Conservation (phyloP, 2,113 vertebrate genomes). For the Serilophus lunatus region DNA sequence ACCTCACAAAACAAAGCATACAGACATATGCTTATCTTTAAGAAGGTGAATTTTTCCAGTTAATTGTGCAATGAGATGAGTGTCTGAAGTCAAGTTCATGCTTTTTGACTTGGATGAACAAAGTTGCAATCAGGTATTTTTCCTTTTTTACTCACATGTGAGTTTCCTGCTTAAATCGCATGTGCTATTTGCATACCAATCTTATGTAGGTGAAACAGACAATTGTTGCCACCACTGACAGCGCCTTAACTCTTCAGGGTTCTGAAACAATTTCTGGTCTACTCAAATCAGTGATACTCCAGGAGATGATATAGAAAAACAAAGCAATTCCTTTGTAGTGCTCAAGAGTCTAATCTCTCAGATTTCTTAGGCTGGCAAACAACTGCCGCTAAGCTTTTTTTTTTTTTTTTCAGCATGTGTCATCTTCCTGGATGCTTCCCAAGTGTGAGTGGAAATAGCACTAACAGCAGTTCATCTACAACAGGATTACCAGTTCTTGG, state of each 20-base stretch:
- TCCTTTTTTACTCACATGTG: not conserved
- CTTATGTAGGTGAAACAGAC: not conserved
- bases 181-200: fast-evolving
- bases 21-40: not conserved
- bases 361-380: not conserved
- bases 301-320: not conserved
- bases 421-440: not conserved
- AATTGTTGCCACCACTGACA: not conserved
- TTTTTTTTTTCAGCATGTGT: not conserved
- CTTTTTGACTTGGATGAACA: not conserved
- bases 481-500: not conserved
- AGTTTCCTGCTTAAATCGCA: not conserved
- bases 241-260: not conserved
- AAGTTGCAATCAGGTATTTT: not conserved
- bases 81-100: not conserved
- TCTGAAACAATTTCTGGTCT: not conserved
- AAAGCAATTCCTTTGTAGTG: not conserved
- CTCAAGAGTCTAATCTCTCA: not conserved
- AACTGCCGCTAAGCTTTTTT: not conserved
- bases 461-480: not conserved
- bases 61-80: not conserved
- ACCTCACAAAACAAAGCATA: not conserved
- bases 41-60: not conserved
- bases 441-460: not conserved
- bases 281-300: not conserved